Base-by-base conservation (phyloP, 2,113 vertebrate genomes). In the Pongo pygmaeus region DNA sequence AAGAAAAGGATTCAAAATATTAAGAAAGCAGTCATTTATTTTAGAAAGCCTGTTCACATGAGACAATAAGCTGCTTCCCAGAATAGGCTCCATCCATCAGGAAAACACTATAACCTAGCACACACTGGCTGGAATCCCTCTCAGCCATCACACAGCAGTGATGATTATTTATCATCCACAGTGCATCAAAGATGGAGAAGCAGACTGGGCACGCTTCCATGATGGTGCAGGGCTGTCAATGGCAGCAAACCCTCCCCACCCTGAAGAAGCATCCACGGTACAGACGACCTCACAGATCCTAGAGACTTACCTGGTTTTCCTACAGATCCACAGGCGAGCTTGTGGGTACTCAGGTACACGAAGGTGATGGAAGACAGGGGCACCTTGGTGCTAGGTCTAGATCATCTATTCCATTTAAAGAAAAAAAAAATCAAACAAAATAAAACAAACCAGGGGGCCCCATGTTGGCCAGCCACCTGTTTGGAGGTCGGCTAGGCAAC, bases 1-100 rank as follows among this genome's bases (percentile, higher is more conserved):
- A 92, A 93, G 97, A 97, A 98, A 97, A 97, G 97, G 96, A 98
- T 96, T 98, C 97, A 97, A 98, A 98, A 97, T 95, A 97, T 97
- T 94, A 97, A 97, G 94, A 89, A 98, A 97, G 96, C 96, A 98
- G 97, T 94, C 97, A 94, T 97, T 98, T 98, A 95, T 97, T 97
- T 88, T 38, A 64, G 95, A 96, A 95, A 93, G 96, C 32, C 94
- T 93, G 96, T 40, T 93, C 97, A 98, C 61, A 27, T 96, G 97
- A 98, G 97, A 97, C 98, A 97, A 59, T 96, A 89, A 95, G 97
- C 95, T 95, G 96, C 96, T 97, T 97, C 95, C 96, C 96, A 96
- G 96, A 98, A 97, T 27, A 91, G 97, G 95, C 35, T 9, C 88
- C 97, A 96, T 97, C 97, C 94, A 85, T 97, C 97, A 98, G 97